Conservation (phyloP, 2,113 vertebrate genomes). For the rat (Rattus norvegicus) region DNA sequence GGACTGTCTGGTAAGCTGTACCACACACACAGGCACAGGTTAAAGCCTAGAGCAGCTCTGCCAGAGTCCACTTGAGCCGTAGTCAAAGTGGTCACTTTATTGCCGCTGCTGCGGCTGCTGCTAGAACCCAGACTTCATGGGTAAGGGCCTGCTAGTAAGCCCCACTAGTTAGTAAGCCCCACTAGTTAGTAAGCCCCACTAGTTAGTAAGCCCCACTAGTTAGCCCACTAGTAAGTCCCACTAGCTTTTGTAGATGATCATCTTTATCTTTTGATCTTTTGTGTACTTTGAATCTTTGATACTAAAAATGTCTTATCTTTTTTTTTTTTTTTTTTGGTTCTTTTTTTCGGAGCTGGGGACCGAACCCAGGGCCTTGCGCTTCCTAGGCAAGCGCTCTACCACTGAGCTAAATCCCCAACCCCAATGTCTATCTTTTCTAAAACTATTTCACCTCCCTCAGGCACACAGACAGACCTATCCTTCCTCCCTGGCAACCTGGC, state of each 20-base stretch:
- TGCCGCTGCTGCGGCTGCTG: background rate
- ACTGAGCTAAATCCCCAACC: too few species aligned
- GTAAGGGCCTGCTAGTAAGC: too few species aligned
- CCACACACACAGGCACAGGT: background rate
- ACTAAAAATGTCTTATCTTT: background rate
- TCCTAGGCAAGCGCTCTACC: too few species aligned
- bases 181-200: too few species aligned
- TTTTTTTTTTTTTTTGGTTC: too few species aligned
- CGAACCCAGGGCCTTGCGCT: too few species aligned
- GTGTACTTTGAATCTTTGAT: background rate
- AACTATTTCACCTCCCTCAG: background rate
- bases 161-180: too few species aligned
- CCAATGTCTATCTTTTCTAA: background rate
- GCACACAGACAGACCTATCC: background rate
- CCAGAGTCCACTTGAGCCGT: accelerated
- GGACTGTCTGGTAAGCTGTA: background rate
- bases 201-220: too few species aligned
- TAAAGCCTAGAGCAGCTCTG: background rate
- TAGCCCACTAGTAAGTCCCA: too few species aligned
- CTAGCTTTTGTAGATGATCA: background rate
- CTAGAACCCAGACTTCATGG: background rate
- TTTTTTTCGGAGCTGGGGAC: too few species aligned
- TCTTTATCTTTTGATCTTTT: background rate
- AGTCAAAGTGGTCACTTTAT: too few species aligned
- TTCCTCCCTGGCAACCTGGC: background rate